phyloP scores from a whole-genome alignment of 53 echinoderm and acorn worm species.

The Hippasteria phrygiana region DNA sequence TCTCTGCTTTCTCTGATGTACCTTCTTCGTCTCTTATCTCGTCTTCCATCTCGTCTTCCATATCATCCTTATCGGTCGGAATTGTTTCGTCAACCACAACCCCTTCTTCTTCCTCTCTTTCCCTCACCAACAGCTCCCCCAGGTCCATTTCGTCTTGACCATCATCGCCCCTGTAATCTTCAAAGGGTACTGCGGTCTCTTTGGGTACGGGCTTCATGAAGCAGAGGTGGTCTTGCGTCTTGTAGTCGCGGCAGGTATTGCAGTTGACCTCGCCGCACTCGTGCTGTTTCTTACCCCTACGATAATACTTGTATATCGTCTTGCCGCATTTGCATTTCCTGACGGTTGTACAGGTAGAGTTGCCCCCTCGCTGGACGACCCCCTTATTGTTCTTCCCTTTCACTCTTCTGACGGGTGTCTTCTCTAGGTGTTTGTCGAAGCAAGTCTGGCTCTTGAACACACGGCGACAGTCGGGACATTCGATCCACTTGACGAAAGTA shows the following conservation, averaged over 20 bases:
- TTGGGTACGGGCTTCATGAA: constrained; percentile 1
- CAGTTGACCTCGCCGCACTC: background rate
- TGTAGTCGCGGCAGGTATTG: background rate
- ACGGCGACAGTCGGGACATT: background rate
- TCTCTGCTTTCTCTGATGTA: background rate
- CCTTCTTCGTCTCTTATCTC: background rate
- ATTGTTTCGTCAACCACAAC: no score
- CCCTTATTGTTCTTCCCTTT: background rate
- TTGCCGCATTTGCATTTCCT: background rate
- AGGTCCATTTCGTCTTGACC: background rate
- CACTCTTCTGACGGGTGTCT: no score
- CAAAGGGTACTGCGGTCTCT: no score
- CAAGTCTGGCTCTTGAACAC: background rate
- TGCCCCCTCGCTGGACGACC: background rate
- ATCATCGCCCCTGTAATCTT: no score
- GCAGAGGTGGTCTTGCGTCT: background rate
- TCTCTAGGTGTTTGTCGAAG: no score
- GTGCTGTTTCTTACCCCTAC: background rate
- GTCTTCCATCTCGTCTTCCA: background rate
- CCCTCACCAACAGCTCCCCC: no score
- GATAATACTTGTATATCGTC: background rate
- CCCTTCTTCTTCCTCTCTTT: background rate
- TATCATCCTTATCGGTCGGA: no score
- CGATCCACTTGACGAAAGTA: background rate
- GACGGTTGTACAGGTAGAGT: no score